A percentile compares a stretch with the other conserved stretches of the same genome.
phyloP scores from a whole-genome alignment of 2,113 vertebrate genomes.

The Cebidichthys violaceus region DNA sequence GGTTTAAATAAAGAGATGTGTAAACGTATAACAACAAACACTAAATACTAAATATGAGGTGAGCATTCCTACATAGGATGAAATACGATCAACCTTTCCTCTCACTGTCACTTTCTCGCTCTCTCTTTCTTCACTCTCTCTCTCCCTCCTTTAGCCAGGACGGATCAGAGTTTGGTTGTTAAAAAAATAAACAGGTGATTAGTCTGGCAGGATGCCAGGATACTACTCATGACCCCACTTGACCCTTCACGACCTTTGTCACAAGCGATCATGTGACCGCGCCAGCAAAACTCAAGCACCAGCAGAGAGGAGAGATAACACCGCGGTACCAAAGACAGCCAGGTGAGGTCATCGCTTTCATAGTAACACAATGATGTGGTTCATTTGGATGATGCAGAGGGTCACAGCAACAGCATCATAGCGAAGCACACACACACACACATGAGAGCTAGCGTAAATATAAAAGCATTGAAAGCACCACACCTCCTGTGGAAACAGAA shows the following conservation, averaged over 20 bases:
- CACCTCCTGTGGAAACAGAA: background rate
- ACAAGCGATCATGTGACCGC: conserved; percentile 83
- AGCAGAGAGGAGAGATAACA: background rate
- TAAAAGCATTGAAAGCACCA: background rate
- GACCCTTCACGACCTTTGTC: conserved; percentile 83
- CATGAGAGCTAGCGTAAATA: background rate
- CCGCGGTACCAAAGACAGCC: background rate
- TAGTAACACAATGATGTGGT: background rate
- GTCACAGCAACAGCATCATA: background rate
- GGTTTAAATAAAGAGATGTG: background rate
- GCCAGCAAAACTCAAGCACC: conserved; percentile 51
- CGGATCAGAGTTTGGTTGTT: conserved; percentile 58
- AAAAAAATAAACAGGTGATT: conserved; percentile 81
- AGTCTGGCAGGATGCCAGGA: conserved; percentile 81
- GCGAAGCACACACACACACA: background rate
- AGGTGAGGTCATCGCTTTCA: conserved; percentile 6
- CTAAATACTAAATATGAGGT: background rate
- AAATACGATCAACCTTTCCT: conserved; percentile 30
- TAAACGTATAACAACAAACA: background rate
- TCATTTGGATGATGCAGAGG: conserved; percentile 1
- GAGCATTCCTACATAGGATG: background rate
- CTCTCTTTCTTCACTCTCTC: conserved; percentile 9
- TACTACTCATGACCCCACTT: conserved; percentile 83
- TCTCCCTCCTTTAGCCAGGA: conserved; percentile 9
- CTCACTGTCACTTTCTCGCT: conserved; percentile 63